Evolutionary conservation across 2,113 vertebrate genomes (phyloP).

Genomic region (Mesitornis unicolor): DNA sequence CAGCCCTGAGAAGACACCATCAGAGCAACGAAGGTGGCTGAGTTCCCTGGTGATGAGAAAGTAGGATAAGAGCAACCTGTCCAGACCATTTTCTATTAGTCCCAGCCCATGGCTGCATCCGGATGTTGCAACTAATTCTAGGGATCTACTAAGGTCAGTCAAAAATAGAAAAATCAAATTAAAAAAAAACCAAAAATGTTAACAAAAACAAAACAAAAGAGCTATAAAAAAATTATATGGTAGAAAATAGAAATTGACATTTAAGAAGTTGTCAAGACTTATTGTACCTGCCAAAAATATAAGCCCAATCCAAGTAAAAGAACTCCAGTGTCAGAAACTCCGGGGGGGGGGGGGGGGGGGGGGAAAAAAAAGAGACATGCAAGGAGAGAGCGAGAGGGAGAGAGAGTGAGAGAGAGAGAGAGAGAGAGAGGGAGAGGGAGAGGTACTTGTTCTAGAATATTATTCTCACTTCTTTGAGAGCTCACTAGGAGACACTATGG

Average conservation of each 20-base stretch:
- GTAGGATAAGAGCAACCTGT: neutral
- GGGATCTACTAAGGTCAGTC: neutral
- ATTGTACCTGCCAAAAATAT: neutral
- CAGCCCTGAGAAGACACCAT: neutral
- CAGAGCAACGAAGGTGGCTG: neutral
- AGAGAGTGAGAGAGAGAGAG: no score
- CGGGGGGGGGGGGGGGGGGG: no score
- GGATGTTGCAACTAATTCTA: neutral
- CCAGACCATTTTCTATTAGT: neutral
- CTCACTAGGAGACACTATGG: neutral
- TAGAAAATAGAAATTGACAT: neutral
- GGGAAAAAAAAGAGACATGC: no score
- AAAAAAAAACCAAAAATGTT: neutral
- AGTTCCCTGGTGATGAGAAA: rapidly evolving
- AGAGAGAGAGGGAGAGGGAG: no score
- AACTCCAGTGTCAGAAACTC: neutral
- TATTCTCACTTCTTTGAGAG: neutral
- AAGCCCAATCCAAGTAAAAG: neutral
- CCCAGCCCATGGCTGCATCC: neutral
- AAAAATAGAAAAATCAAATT: neutral
- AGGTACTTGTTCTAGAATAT: neutral
- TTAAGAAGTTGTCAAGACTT: neutral
- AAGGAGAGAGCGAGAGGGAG: no score
- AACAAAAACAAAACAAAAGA: neutral
- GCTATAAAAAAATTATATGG: neutral